Conservation (phyloP, 2,888 invertebrate species). For the Hydrotaea diabolus region DNA sequence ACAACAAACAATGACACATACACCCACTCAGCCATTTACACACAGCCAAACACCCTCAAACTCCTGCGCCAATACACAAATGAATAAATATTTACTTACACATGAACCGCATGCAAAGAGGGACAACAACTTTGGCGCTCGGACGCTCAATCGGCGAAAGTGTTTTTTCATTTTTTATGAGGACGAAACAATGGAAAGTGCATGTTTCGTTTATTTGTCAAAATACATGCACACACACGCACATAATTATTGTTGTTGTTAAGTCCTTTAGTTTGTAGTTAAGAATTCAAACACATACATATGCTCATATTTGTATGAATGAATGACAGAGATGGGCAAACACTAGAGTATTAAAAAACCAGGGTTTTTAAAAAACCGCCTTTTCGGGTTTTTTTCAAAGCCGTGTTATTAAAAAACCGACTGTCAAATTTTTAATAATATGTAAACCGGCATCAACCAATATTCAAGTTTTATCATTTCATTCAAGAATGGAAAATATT, state of each 20-base stretch:
- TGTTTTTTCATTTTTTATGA: constrained; percentile 7
- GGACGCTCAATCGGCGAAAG: background rate
- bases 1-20: background rate
- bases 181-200: background rate
- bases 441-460: too few species aligned
- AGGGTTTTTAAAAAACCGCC: too few species aligned
- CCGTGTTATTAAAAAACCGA: too few species aligned
- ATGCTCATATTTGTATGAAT: too few species aligned
- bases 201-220: constrained; percentile 5
- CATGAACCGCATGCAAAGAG: background rate
- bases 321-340: too few species aligned
- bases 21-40: background rate
- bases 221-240: background rate
- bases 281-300: too few species aligned
- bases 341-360: too few species aligned
- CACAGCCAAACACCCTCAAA: background rate
- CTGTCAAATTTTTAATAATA: too few species aligned
- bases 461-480: too few species aligned
- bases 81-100: constrained; percentile 15
- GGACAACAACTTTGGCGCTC: background rate
- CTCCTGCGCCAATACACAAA: background rate
- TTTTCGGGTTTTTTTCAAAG: too few species aligned
- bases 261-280: background rate
- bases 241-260: background rate
- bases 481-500: too few species aligned